phyloP scores from a whole-genome alignment of 2,888 invertebrate genomes.

The Ochlodes sylvanus region DNA sequence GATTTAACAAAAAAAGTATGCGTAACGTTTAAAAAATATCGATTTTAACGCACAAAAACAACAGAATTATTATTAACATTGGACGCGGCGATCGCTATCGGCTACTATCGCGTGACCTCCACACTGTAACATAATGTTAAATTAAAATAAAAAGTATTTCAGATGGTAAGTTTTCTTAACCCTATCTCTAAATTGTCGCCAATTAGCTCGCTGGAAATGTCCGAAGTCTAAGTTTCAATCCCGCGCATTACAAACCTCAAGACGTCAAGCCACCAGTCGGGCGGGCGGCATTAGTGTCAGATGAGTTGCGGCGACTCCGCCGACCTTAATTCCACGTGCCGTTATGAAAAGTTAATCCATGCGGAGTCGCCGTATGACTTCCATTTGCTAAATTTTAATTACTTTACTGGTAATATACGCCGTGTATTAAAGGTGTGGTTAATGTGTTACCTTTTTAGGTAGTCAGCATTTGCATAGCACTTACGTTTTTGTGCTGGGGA shows the following conservation, averaged over 20 bases:
- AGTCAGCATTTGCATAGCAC: too few species aligned
- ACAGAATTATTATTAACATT: too few species aligned
- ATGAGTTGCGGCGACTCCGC: slow-evolving; percentile 4
- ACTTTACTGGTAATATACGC: slow-evolving; percentile 1
- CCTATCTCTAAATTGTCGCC: background rate
- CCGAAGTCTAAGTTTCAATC: background rate
- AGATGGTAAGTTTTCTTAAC: background rate
- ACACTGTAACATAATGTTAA: too few species aligned
- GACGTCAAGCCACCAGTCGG: slow-evolving; percentile 2
- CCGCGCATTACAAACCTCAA: slow-evolving; percentile 5
- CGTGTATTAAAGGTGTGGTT: background rate
- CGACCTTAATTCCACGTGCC: slow-evolving; percentile 26
- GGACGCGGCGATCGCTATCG: too few species aligned
- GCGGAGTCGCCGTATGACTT: slow-evolving; percentile 12
- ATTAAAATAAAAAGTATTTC: too few species aligned
- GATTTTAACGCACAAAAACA: too few species aligned
- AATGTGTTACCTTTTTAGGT: background rate
- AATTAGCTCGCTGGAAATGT: background rate
- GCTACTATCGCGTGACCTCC: too few species aligned
- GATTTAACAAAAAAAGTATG: too few species aligned
- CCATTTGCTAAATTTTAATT: slow-evolving; percentile 26
- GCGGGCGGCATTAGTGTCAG: slow-evolving; percentile 14
- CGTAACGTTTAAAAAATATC: too few species aligned
- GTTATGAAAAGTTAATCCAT: slow-evolving; percentile 29
- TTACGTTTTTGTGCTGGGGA: too few species aligned